Evolutionary conservation across 2,797 vertebrate species (phyloP).

Genomic region (Sarcophilus harrisii): DNA sequence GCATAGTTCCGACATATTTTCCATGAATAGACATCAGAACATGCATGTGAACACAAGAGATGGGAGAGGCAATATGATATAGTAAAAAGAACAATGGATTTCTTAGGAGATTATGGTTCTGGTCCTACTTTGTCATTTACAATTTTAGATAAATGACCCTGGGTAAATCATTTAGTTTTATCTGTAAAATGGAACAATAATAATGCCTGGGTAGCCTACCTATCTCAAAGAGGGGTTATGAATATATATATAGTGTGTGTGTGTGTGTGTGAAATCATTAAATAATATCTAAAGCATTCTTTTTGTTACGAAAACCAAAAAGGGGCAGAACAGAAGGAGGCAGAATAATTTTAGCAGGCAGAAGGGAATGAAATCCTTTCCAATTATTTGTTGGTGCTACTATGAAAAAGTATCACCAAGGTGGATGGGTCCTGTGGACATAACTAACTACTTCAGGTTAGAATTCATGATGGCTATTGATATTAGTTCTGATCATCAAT

Average conservation of each 20-base stretch:
- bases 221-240: neutral
- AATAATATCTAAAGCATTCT: neutral
- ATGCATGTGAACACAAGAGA: neutral
- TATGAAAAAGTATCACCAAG: neutral
- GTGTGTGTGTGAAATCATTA: neutral
- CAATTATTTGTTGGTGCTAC: neutral
- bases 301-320: neutral
- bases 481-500: conserved; percentile 60
- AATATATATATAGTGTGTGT: too few relatives aligned
- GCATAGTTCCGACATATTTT: neutral
- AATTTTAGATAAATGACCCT: neutral
- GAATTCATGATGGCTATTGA: neutral
- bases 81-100: neutral
- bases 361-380: neutral
- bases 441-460: neutral
- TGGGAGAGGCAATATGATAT: neutral
- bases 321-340: neutral
- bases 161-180: neutral
- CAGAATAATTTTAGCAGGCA: neutral
- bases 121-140: neutral
- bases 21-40: neutral
- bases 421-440: neutral
- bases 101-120: neutral
- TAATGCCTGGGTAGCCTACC: neutral
- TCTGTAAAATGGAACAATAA: neutral